phyloP scores from a whole-genome alignment of 2,888 invertebrate species.

The Ferrisia virgata region DNA sequence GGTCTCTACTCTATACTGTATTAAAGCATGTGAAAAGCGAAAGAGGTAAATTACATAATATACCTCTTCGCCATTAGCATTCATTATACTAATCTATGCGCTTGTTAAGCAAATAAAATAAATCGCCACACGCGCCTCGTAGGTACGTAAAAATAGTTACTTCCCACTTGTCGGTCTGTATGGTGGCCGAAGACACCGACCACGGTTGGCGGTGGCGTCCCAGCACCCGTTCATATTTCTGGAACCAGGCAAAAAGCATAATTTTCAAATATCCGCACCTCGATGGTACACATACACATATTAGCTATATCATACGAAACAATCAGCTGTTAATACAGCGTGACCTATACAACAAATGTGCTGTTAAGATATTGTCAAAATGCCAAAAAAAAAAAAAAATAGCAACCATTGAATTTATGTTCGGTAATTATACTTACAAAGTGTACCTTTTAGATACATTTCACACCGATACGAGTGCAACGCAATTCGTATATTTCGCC shows the following conservation, averaged over 20 bases:
- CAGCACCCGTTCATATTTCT: neutral
- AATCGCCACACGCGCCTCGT: neutral
- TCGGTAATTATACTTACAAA: neutral
- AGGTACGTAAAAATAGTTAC: neutral
- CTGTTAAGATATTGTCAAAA: conserved; percentile 30
- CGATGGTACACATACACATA: neutral
- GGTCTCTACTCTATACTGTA: neutral
- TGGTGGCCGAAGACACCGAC: neutral
- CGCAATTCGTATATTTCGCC: neutral
- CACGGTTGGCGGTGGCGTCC: no score
- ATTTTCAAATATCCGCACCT: neutral
- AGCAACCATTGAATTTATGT: neutral
- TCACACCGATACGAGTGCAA: neutral
- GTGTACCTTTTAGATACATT: no score
- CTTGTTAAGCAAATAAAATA: neutral
- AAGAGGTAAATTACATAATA: neutral
- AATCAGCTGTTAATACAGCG: conserved; percentile 36
- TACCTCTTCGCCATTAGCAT: neutral
- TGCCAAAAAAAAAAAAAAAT: conserved; percentile 30
- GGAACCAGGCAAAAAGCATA: neutral
- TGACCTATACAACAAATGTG: conserved; percentile 40
- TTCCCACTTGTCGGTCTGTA: neutral
- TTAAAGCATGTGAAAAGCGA: neutral
- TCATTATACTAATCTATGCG: conserved; percentile 3
- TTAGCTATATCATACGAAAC: neutral